Base-by-base conservation (phyloP, 2,797 vertebrate genomes). In the Alfaro cultratus region DNA sequence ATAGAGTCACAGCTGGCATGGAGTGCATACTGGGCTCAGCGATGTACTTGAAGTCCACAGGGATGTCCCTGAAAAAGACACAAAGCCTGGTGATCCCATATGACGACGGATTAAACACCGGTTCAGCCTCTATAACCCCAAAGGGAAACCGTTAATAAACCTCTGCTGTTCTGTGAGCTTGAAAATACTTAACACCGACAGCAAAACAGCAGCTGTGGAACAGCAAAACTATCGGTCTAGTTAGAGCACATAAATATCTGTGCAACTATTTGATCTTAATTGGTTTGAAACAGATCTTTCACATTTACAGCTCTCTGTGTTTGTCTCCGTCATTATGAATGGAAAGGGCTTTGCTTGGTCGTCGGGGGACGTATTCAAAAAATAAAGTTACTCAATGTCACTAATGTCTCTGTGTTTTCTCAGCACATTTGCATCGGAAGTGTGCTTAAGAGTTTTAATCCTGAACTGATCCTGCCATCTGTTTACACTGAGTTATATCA, bases 21-120 rank as follows among this genome's bases (percentile, higher is more conserved):
- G 98, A 99, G 92, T 99, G 98, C 98, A 99, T 99, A 80, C 98
- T 99, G 90, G 98, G 98, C 93, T 99, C 98, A 8, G 98, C 98
- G 62, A 99, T 99, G 91, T 99, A 99, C 88, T 99, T 99, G 92
- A 99, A 99, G 95, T 99, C 98, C 94, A 99, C 98, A 70, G 98
- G 98, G 94, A 99, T 99, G 92, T 99, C 98, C 98, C 98, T 99
- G 93, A 82, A 96, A 89, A 93, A 91, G 26, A 62, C 55, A 87
- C 49, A 87, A 26, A 86, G 75, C 79, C 47, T 1, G 2, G 77
- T 87, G 77, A 92, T 75, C 15, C 78, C 70, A 83, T 76, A 84
- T 74, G 73, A 86, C 71, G 78, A 72, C 2, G 6, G 36, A 76
- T 79, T 79, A 72, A 89, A 85, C 29, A 53, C 36, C 41, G 45